Percentiles rank a stretch among this genome's conserved stretches.
phyloP scores from a whole-genome alignment of 2,113 vertebrate genomes.

The Megalops atlanticus region DNA sequence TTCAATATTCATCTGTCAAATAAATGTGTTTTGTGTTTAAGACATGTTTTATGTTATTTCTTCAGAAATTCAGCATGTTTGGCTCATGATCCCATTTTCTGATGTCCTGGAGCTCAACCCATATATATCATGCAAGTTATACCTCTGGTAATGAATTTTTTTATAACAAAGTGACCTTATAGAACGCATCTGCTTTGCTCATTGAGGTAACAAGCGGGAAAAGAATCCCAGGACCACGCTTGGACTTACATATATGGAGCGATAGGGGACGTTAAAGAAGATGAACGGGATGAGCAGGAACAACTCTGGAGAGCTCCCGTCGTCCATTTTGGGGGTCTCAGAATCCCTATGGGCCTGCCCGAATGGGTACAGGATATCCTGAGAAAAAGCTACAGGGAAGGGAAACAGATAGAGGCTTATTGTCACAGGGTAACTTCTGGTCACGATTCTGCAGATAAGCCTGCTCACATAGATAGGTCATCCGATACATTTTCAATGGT shows the following conservation, averaged over 20 bases:
- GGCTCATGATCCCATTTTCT: no score
- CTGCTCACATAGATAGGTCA: not conserved
- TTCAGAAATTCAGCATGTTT: no score
- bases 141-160: no score
- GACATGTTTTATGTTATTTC: no score
- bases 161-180: no score
- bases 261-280: conserved; percentile 86
- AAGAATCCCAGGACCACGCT: not conserved
- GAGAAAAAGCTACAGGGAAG: conserved; percentile 68
- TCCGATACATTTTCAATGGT: conserved; percentile 10
- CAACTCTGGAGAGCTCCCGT: conserved; percentile 92
- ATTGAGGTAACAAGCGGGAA: not conserved
- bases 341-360: conserved; percentile 69
- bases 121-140: no score
- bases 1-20: no score
- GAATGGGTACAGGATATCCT: conserved; percentile 81
- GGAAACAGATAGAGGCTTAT: conserved; percentile 25
- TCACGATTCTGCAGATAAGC: not conserved
- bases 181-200: no score
- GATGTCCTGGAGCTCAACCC: no score
- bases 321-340: conserved; percentile 94
- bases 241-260: conserved; percentile 87
- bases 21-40: no score
- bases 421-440: not conserved
- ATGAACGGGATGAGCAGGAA: conserved; percentile 79